Evolutionary conservation across 2,797 vertebrate genomes (phyloP).

Genomic region (Telmatherina bonti): DNA sequence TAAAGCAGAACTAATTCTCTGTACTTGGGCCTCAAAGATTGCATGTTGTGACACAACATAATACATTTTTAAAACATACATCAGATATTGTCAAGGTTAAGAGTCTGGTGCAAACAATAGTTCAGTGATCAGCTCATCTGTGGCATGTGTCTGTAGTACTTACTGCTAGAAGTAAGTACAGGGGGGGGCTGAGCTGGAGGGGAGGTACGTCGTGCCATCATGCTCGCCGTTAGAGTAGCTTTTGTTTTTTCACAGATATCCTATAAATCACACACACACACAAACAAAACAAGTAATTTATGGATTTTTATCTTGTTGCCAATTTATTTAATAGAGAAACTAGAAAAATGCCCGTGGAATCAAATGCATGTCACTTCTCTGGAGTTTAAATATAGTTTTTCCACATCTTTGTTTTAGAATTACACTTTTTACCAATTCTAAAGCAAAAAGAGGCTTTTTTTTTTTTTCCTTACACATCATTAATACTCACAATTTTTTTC

Average conservation of each 20-base stretch:
- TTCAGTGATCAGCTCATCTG: not conserved
- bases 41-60: no score
- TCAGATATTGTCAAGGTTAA: not conserved
- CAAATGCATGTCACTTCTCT: not conserved
- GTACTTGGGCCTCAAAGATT: no score
- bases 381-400: not conserved
- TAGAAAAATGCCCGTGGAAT: slow-evolving; percentile 26
- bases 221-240: not conserved
- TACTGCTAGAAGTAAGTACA: slow-evolving; percentile 50
- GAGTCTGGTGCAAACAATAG: not conserved
- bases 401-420: not conserved
- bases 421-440: not conserved
- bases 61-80: not conserved
- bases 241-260: slow-evolving; percentile 35
- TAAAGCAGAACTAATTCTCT: not conserved
- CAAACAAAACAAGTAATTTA: not conserved
- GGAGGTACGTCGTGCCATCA: slow-evolving; percentile 7
- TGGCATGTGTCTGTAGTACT: slow-evolving; percentile 13
- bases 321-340: slow-evolving; percentile 7
- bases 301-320: not conserved
- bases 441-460: not conserved
- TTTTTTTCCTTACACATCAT: not conserved
- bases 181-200: not conserved
- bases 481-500: slow-evolving; percentile 66
- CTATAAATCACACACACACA: slow-evolving; percentile 36